A percentile compares a stretch with the other conserved stretches of the same genome.
Evolutionary conservation across 2,113 vertebrate genomes (phyloP).

Genomic region (Galbula dea): DNA sequence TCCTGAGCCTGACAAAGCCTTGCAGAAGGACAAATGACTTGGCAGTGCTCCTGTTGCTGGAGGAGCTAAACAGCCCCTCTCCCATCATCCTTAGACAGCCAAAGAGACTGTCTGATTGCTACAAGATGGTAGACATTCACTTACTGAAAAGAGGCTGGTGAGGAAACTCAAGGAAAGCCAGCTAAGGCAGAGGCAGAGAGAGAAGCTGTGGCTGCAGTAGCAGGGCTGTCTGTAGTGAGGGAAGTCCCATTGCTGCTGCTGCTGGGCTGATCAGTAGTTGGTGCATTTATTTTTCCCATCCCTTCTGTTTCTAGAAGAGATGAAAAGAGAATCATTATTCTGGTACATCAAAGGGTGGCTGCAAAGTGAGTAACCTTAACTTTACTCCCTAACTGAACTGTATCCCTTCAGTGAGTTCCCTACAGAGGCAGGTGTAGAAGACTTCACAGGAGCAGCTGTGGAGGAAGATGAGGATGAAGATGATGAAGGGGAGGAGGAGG

Average conservation of each 20-base stretch:
- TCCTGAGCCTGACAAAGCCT: background rate
- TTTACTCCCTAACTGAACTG: background rate
- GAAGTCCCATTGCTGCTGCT: rapidly evolving
- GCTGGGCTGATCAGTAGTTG: background rate
- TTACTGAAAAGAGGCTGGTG: background rate
- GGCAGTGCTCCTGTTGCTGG: background rate
- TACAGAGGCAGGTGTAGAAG: slow-evolving; percentile 80
- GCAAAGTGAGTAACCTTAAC: background rate
- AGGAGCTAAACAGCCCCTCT: background rate
- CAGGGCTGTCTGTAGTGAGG: background rate
- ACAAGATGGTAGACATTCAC: background rate
- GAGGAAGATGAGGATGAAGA: slow-evolving; percentile 78
- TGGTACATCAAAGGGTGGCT: background rate
- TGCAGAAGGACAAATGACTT: background rate
- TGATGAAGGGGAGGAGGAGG: slow-evolving; percentile 81
- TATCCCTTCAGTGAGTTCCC: slow-evolving; percentile 77
- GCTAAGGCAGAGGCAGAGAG: background rate
- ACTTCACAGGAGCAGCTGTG: slow-evolving; percentile 77
- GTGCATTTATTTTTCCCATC: background rate
- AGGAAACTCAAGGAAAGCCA: background rate
- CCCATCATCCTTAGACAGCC: background rate
- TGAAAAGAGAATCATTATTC: background rate
- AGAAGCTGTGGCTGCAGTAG: background rate
- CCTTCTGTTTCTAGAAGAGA: background rate
- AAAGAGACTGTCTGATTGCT: background rate